Conservation (phyloP, 37 sponge, comb jelly and placozoan genomes). For the Ephydatia muelleri region DNA sequence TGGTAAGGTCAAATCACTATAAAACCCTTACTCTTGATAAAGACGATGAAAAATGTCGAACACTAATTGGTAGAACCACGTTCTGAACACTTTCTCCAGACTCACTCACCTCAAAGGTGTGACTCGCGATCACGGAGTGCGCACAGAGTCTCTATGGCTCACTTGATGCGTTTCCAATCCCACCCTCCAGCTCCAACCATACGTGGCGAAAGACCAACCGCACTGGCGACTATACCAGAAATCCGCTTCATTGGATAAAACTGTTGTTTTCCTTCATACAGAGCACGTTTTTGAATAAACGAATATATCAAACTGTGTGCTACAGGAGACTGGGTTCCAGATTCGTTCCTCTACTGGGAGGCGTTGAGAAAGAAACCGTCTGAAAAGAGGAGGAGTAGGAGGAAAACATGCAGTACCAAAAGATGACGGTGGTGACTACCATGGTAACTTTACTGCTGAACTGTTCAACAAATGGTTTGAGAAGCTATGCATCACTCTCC, state of each 20-base stretch:
- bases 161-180: background rate
- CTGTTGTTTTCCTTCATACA: too few species aligned
- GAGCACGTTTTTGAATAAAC: too few species aligned
- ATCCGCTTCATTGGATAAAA: too few species aligned
- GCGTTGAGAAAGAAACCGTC: background rate
- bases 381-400: background rate
- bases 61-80: background rate
- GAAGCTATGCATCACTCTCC: too few species aligned
- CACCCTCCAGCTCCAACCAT: too few species aligned
- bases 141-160: background rate
- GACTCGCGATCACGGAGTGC: background rate
- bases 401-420: background rate
- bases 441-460: too few species aligned
- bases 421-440: too few species aligned
- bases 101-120: background rate
- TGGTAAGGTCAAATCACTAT: background rate
- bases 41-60: background rate
- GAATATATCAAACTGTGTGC: background rate
- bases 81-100: background rate
- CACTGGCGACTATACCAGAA: too few species aligned
- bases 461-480: too few species aligned
- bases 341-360: background rate
- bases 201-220: too few species aligned
- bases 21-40: background rate
- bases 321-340: slow-evolving; percentile 1